Evolutionary conservation across 1,140 invertebrate species (phyloP).

Genomic region (Aphaenogaster floridana): DNA sequence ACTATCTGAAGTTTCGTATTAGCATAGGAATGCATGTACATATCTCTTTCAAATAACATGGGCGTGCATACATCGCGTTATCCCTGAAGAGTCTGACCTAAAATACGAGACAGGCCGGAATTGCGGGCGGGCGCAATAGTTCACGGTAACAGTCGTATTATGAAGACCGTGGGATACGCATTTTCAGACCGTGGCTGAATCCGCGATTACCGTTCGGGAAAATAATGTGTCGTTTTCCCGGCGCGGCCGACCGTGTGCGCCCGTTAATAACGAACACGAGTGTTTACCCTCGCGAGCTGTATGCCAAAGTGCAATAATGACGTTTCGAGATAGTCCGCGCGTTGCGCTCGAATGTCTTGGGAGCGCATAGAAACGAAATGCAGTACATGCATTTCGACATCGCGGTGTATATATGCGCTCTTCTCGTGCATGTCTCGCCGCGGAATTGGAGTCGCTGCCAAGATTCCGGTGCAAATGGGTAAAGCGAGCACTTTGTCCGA

Average conservation of each 20-base stretch:
- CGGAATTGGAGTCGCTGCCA: slow-evolving; percentile 31
- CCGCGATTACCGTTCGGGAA: slow-evolving; percentile 65
- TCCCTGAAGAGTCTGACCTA: slow-evolving; percentile 53
- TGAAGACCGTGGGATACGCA: slow-evolving; percentile 64
- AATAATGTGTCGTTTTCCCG: slow-evolving; percentile 66
- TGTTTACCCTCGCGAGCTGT: slow-evolving; percentile 6
- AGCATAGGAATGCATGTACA: slow-evolving; percentile 38
- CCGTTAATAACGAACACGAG: slow-evolving; percentile 8
- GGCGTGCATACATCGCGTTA: slow-evolving; percentile 33
- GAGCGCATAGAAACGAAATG: slow-evolving; percentile 3
- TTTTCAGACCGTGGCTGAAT: slow-evolving; percentile 71
- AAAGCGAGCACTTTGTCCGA: neutral
- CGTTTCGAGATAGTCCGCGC: slow-evolving; percentile 27
- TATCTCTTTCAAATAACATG: slow-evolving; percentile 48
- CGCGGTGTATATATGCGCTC: neutral
- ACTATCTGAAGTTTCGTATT: slow-evolving; percentile 26
- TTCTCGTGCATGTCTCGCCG: slow-evolving; percentile 10
- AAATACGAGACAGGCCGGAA: slow-evolving; percentile 43
- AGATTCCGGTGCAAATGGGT: slow-evolving; percentile 33
- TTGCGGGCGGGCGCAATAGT: slow-evolving; percentile 64
- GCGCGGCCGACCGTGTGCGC: neutral
- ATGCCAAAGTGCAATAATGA: slow-evolving; percentile 36
- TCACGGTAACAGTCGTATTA: slow-evolving; percentile 63
- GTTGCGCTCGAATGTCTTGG: neutral
- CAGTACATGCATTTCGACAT: neutral